These are phyloP conservation scores for Melangyna quadrimaculata DNA, from an alignment of 2,888 invertebrate species.

Conservation along the genomic window DNA sequence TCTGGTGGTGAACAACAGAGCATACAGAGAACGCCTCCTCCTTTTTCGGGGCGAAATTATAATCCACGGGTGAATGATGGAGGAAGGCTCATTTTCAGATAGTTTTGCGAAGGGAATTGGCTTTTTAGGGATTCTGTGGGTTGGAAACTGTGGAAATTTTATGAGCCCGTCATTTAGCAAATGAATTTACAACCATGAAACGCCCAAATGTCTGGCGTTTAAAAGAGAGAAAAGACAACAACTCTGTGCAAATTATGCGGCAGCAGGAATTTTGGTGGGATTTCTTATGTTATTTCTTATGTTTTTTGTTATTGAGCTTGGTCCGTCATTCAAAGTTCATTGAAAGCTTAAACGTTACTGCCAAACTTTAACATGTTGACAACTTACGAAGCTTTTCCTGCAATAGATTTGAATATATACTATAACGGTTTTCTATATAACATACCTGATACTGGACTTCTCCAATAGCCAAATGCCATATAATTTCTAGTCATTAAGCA, in stretches of 20 bases:
- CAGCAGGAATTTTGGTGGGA: conserved; percentile 31
- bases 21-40: conserved; percentile 69
- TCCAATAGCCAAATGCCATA: too few species aligned
- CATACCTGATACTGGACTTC: too few species aligned
- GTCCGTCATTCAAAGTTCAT: neutral
- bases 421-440: too few species aligned
- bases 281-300: conserved; percentile 3
- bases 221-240: conserved; percentile 79
- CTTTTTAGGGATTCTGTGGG: conserved; percentile 57
- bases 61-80: conserved; percentile 50
- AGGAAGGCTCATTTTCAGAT: conserved; percentile 56
- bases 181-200: conserved; percentile 81
- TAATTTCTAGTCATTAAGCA: too few species aligned
- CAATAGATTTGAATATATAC: too few species aligned
- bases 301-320: too few species aligned
- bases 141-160: conserved; percentile 77
- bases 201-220: conserved; percentile 81
- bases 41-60: conserved; percentile 53
- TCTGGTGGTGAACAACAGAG: conserved; percentile 68
- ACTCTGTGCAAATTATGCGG: conserved; percentile 56
- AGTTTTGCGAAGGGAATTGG: conserved; percentile 42
- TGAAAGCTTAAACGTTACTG: neutral
- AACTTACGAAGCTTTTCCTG: too few species aligned
- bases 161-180: conserved; percentile 81
- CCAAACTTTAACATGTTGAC: neutral